Conservation (phyloP, 2,113 vertebrate genomes). For the Vireo altiloquus region DNA sequence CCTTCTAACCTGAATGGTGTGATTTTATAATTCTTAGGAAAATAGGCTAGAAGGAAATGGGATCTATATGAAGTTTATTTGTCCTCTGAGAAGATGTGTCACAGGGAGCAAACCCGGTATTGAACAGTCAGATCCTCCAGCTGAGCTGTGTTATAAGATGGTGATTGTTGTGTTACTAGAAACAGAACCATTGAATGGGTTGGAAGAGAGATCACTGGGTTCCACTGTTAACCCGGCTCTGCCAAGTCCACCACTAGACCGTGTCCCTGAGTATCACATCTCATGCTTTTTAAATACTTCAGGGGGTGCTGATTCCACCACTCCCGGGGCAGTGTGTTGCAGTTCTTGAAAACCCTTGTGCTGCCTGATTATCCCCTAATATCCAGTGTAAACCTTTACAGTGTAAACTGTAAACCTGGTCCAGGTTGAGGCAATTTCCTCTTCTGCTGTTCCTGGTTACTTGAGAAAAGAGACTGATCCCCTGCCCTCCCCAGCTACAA, state of each 20-base stretch:
- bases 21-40: not conserved
- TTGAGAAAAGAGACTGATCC: not conserved
- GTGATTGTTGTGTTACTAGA: not conserved
- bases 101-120: not conserved
- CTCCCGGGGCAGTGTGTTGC: not conserved
- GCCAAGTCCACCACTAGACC: not conserved
- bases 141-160: not conserved
- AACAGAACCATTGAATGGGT: not conserved
- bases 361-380: not conserved
- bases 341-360: not conserved
- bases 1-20: not conserved
- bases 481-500: rapidly evolving
- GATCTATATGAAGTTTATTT: not conserved
- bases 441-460: not conserved
- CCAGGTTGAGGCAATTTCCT: not conserved
- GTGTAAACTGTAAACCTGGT: no score
- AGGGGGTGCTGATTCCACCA: not conserved
- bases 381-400: not conserved
- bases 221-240: not conserved
- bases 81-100: not conserved
- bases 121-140: not conserved
- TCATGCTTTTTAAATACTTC: not conserved
- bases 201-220: not conserved
- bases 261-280: not conserved
- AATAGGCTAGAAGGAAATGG: not conserved